Base-by-base conservation (phyloP, 2,888 invertebrate genomes). In the Fragum whitleyi region DNA sequence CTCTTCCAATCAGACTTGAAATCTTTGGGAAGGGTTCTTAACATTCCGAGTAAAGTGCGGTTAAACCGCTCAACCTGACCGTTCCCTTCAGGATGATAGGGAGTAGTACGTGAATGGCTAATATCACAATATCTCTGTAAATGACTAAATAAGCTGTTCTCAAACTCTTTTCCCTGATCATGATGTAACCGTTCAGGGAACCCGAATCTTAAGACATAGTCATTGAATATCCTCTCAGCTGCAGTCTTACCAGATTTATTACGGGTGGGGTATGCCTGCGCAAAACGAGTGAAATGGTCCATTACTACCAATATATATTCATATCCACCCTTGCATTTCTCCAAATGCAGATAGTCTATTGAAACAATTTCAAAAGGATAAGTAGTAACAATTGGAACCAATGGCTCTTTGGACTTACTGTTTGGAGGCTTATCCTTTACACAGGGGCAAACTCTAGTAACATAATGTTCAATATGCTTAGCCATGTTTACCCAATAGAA, bases 151-250 rank as follows among this genome's bases (percentile, higher is more conserved):
- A 87, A n/a, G n/a, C n/a, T 26, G 57, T 84, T 86, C 62, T 87
- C 84, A 70, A 87, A 87, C 39, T 87, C 84, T 3, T 62, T 26
- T 9, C 87, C 85, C 53, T 85, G 84, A 57, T 86, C 85, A 51
- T 82, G 82, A 51, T 87, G 86, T 14, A 87, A 21, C 28, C 61
- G 62, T 0, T 57, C 55, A 7, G 87, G 85, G 32, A 80, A 83
- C 5, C 85, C 83, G 74, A 81, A 87, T 16, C 74, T 47, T 0
- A 67, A 47, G 14, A 83, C 51, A 29, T 73, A 83, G 51, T 85
- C 81, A 55, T 81, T 82, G 39, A 83, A 85, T 0, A 85, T 23
- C 42, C 75, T 74, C 2, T 83, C 79, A 11, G 86, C 82, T 14
- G 80, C 80, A 2, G 85, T 81, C 21, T 73, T 61, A 1, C 36